Conservation (phyloP, 2,113 vertebrate genomes). For the Petrocephalus microphthalmus region DNA sequence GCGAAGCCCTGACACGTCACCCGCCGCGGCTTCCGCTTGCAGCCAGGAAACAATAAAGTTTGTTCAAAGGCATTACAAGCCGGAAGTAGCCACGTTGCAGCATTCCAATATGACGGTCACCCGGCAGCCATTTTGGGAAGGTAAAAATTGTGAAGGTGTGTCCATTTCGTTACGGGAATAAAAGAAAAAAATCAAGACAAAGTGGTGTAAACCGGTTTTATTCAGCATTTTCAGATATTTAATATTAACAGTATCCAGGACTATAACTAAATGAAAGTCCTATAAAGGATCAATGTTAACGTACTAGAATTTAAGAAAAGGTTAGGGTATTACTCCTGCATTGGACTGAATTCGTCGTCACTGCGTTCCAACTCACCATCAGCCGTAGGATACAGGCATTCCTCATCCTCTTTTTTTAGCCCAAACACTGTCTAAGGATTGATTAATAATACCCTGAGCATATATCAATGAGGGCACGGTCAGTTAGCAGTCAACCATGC, state of each 20-base stretch:
- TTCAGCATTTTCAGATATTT: conserved; percentile 3
- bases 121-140: background rate
- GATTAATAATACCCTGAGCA: background rate
- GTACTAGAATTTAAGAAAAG: background rate
- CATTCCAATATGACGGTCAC: background rate
- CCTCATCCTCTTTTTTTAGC: background rate
- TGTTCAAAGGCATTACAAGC: conserved; percentile 34
- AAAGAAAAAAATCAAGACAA: background rate
- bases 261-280: background rate
- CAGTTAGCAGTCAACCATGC: background rate
- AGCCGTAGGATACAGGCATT: no score
- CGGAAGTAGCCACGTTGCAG: conserved; percentile 44
- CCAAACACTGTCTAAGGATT: background rate
- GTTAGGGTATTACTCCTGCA: background rate
- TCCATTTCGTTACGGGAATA: background rate
- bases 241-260: conserved; percentile 8
- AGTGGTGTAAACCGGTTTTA: conserved; percentile 3
- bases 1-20: conserved; percentile 62
- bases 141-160: background rate
- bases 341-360: background rate
- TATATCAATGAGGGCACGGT: background rate
- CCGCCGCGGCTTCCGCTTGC: conserved; percentile 26
- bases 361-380: background rate
- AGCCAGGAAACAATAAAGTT: conserved; percentile 55
- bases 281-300: background rate